A percentile compares a stretch with the other conserved stretches of the same genome.
phyloP scores from a whole-genome alignment of 2,797 vertebrate species.

The Cyclura pinguis region DNA sequence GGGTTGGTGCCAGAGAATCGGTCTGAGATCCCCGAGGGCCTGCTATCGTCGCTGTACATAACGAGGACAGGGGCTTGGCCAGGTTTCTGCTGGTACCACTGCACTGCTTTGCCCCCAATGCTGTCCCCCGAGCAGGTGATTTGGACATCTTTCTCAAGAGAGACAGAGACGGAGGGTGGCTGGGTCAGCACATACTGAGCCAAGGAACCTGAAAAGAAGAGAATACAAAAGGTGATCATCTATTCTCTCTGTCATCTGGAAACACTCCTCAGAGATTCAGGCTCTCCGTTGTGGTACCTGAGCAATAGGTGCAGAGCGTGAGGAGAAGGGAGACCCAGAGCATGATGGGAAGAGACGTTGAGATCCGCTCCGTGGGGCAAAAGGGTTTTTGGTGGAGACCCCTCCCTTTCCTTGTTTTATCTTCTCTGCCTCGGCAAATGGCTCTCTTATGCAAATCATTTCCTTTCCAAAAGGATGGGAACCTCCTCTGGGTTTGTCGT shows the following conservation, averaged over 20 bases:
- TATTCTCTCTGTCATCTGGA: too few species aligned
- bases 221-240: neutral
- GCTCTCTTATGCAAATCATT: too few species aligned
- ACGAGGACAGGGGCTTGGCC: neutral
- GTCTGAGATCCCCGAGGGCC: neutral
- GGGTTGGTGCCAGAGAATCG: conserved; percentile 7
- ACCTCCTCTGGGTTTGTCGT: too few species aligned
- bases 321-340: neutral
- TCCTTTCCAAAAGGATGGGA: too few species aligned
- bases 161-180: neutral
- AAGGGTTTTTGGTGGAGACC: too few species aligned
- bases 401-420: too few species aligned
- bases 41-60: neutral
- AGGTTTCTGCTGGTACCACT: conserved; percentile 32
- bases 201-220: neutral
- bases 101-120: neutral
- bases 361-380: too few species aligned
- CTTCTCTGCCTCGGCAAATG: too few species aligned
- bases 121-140: conserved; percentile 23
- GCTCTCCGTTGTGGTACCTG: neutral
- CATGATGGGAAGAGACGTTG: neutral
- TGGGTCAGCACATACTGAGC: conserved; percentile 24
- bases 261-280: too few species aligned
- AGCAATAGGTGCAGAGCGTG: neutral
- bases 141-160: neutral